phyloP scores from a whole-genome alignment of 2,797 vertebrate genomes.

The Amblyopsis hoosieri region DNA sequence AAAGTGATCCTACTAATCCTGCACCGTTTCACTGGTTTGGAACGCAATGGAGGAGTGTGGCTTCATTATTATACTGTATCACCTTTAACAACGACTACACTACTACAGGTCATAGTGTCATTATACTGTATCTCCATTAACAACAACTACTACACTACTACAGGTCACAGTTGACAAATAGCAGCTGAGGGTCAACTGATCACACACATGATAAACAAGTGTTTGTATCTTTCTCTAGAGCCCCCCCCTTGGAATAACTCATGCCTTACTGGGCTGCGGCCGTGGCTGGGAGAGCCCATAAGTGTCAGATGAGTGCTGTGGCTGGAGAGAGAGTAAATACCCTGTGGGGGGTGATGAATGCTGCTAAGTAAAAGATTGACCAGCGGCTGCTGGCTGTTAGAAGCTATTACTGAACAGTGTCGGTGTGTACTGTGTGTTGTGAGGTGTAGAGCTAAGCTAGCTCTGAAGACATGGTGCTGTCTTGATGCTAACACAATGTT shows the following conservation, averaged over 20 bases:
- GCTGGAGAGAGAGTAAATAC: conserved; percentile 31
- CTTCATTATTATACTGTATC: not conserved
- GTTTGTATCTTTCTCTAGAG: too few species aligned
- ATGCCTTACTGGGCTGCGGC: conserved; percentile 37
- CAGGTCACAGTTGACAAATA: too few species aligned
- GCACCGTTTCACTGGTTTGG: not conserved
- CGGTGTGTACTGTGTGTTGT: not conserved
- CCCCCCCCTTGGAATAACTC: conserved; percentile 50
- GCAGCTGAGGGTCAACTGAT: too few species aligned
- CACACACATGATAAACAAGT: too few species aligned
- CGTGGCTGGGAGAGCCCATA: conserved; percentile 19
- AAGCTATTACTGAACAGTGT: not conserved
- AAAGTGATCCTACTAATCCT: conserved; percentile 1
- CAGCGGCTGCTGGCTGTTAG: conserved; percentile 11
- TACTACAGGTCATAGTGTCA: too few species aligned
- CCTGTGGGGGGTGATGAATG: conserved; percentile 54
- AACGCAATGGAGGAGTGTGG: not conserved
- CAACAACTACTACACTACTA: too few species aligned
- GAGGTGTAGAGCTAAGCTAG: too few species aligned
- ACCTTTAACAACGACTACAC: too few species aligned
- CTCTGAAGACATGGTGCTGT: too few species aligned
- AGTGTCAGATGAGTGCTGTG: conserved; percentile 26
- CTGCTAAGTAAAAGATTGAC: conserved; percentile 44
- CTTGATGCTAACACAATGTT: too few species aligned
- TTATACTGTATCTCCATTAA: too few species aligned